Conservation (phyloP, 2,888 invertebrate genomes). For the Pecten maximus region DNA sequence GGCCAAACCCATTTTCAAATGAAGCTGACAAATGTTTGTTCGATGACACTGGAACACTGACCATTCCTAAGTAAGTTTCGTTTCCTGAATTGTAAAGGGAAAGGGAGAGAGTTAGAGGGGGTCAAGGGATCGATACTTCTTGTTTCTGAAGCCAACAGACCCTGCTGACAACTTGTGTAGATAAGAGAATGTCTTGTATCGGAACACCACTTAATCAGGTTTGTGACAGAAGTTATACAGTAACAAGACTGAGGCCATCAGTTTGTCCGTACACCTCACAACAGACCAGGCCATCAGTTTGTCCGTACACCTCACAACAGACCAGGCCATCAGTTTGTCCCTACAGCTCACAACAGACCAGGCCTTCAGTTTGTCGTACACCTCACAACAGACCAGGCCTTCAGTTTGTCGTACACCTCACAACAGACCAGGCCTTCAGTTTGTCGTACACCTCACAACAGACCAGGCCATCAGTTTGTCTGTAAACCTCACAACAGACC, state of each 20-base stretch:
- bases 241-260: background rate
- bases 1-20: background rate
- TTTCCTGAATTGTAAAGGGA: background rate
- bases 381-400: too few relatives aligned
- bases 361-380: too few relatives aligned
- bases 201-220: background rate
- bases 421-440: too few relatives aligned
- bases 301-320: too few relatives aligned
- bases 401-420: too few relatives aligned
- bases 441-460: too few relatives aligned
- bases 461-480: too few relatives aligned
- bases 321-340: too few relatives aligned
- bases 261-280: background rate
- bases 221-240: background rate
- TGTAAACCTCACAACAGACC: too few relatives aligned
- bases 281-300: too few relatives aligned
- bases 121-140: constrained; percentile 9
- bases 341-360: too few relatives aligned
- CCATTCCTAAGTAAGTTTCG: background rate
- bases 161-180: background rate
- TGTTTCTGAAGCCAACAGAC: background rate
- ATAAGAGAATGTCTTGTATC: background rate
- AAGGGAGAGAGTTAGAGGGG: background rate
- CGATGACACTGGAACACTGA: background rate
- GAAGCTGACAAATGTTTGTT: background rate